phyloP scores from a whole-genome alignment of 1,140 invertebrate species.

The Wasmannia auropunctata region DNA sequence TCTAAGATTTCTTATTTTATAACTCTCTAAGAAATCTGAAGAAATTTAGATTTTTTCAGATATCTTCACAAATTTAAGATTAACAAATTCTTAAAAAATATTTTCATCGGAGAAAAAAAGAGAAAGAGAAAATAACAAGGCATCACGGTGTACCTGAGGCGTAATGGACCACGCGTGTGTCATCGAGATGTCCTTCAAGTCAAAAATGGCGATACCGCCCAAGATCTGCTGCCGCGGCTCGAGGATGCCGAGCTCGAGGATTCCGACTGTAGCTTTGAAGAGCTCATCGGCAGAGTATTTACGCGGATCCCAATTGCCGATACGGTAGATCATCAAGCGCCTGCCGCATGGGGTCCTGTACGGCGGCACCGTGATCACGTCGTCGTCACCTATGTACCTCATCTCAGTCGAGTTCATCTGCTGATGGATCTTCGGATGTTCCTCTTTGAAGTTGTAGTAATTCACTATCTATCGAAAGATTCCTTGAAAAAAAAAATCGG shows the following conservation, averaged over 20 bases:
- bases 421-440: constrained; percentile 89
- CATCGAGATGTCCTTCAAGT: constrained; percentile 89
- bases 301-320: constrained; percentile 91
- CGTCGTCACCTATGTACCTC: constrained; percentile 88
- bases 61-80: too few relatives aligned
- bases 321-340: constrained; percentile 88
- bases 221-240: constrained; percentile 91
- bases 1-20: too few relatives aligned
- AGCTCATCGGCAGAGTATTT: constrained; percentile 89
- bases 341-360: constrained; percentile 90
- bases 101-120: too few relatives aligned
- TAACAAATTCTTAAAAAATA: too few relatives aligned
- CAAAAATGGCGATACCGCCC: constrained; percentile 91
- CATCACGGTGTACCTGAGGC: constrained; percentile 83
- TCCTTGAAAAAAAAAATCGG: constrained; percentile 66
- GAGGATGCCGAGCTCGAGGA: constrained; percentile 90
- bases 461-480: constrained; percentile 88
- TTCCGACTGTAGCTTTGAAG: constrained; percentile 90
- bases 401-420: constrained; percentile 89
- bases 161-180: constrained; percentile 91
- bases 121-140: neutral
- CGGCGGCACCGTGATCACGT: constrained; percentile 90
- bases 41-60: too few relatives aligned
- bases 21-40: too few relatives aligned
- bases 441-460: constrained; percentile 91